Evolutionary conservation across 2,797 vertebrate genomes (phyloP).

Genomic region (Poliocrania exsul): DNA sequence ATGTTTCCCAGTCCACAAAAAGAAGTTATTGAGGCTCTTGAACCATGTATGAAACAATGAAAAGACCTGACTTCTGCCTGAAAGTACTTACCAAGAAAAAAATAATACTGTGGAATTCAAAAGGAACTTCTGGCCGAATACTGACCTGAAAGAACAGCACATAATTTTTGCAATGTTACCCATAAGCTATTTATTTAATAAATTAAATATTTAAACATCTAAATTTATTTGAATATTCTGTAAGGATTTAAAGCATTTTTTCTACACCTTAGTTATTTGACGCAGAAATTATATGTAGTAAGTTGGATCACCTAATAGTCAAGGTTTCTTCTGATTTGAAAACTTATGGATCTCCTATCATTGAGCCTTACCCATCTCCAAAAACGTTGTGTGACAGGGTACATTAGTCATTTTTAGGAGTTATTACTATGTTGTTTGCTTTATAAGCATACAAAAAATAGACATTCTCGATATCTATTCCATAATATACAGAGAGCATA

Average conservation of each 20-base stretch:
- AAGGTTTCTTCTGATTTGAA: not conserved
- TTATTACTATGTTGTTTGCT: not conserved
- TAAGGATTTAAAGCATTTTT: not conserved
- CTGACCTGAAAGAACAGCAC: not conserved
- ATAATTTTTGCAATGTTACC: not conserved
- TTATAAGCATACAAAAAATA: not conserved
- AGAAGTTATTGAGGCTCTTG: not conserved
- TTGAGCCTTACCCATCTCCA: not conserved
- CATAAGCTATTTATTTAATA: not conserved
- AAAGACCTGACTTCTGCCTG: not conserved
- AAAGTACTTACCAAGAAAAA: not conserved
- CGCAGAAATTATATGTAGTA: not conserved
- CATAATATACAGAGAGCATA: not conserved
- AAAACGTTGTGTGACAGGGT: not conserved
- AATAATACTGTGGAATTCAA: not conserved
- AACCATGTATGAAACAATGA: not conserved
- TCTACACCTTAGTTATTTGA: not conserved
- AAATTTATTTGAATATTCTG: not conserved
- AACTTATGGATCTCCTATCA: not conserved
- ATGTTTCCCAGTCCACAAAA: not conserved
- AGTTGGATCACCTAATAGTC: not conserved
- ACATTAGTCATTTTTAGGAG: not conserved
- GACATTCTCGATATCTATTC: not conserved
- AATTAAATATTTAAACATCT: not conserved
- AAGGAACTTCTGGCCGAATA: not conserved